Conservation (phyloP, 2,113 vertebrate species). For the Bambusicola thoracicus region DNA sequence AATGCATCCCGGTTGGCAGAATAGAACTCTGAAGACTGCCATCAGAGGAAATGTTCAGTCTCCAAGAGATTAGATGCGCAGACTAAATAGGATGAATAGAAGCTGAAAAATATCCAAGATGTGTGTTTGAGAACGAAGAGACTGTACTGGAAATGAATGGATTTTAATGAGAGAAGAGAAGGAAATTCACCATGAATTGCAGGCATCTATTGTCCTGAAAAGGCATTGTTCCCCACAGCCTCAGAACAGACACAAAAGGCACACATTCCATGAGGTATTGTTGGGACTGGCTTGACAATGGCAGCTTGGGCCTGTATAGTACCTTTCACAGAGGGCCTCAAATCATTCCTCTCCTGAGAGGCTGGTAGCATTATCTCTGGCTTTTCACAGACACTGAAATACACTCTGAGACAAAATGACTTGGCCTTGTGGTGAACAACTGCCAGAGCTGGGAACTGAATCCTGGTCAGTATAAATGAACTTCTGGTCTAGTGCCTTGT, state of each 20-base stretch:
- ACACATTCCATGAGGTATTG: background rate
- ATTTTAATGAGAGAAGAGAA: constrained; percentile 45
- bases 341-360: constrained; percentile 4
- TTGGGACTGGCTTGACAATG: background rate
- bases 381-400: background rate
- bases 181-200: constrained; percentile 11
- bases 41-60: constrained; percentile 1
- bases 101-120: constrained; percentile 63
- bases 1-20: constrained; percentile 1
- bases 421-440: background rate
- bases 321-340: background rate
- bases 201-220: constrained; percentile 18
- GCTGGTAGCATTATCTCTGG: background rate
- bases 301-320: background rate
- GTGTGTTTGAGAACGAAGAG: constrained; percentile 38
- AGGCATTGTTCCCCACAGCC: background rate
- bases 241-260: constrained; percentile 17
- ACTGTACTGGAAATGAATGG: constrained; percentile 41
- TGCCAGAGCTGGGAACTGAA: background rate
- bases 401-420: background rate
- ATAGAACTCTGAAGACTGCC: background rate
- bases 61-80: constrained; percentile 39
- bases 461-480: background rate
- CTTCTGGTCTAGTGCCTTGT: background rate
- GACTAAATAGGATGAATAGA: constrained; percentile 41